phyloP scores from a whole-genome alignment of 2,888 invertebrate genomes.

The Isoperla grammatica region DNA sequence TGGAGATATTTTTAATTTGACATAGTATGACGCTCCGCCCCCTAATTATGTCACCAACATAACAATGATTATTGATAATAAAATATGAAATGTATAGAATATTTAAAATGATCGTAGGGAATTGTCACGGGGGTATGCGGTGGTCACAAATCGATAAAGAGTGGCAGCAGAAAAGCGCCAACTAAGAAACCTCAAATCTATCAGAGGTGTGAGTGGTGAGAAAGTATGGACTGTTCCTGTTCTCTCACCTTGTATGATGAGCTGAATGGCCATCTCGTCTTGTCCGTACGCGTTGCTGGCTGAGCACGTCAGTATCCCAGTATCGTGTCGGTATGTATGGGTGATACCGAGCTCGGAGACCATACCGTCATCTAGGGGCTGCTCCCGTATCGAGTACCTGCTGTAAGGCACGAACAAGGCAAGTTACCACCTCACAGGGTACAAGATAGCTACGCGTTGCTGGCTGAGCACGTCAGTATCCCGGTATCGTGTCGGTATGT shows the following conservation, averaged over 20 bases:
- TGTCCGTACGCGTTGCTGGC: slow-evolving; percentile 87
- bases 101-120: too few relatives aligned
- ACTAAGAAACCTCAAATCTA: too few relatives aligned
- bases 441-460: not conserved
- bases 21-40: too few relatives aligned
- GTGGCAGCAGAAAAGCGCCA: too few relatives aligned
- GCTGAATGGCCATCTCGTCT: slow-evolving; percentile 84
- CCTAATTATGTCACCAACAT: too few relatives aligned
- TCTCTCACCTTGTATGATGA: slow-evolving; percentile 77
- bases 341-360: slow-evolving; percentile 80
- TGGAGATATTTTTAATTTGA: too few relatives aligned
- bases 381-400: slow-evolving; percentile 69
- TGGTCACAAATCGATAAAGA: too few relatives aligned
- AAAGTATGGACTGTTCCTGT: too few relatives aligned
- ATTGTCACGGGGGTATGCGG: too few relatives aligned
- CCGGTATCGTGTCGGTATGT: slow-evolving; percentile 60
- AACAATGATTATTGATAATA: too few relatives aligned
- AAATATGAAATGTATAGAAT: too few relatives aligned
- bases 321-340: slow-evolving; percentile 81
- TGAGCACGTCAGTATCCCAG: slow-evolving; percentile 80
- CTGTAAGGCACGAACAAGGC: not conserved
- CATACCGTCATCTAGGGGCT: slow-evolving; percentile 71
- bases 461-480: not conserved
- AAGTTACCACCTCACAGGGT: not conserved
- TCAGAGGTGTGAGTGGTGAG: too few relatives aligned